These are phyloP conservation scores for Agonopterix alstromeriana DNA, from an alignment of 2,888 invertebrate genomes.

Conservation along the genomic window DNA sequence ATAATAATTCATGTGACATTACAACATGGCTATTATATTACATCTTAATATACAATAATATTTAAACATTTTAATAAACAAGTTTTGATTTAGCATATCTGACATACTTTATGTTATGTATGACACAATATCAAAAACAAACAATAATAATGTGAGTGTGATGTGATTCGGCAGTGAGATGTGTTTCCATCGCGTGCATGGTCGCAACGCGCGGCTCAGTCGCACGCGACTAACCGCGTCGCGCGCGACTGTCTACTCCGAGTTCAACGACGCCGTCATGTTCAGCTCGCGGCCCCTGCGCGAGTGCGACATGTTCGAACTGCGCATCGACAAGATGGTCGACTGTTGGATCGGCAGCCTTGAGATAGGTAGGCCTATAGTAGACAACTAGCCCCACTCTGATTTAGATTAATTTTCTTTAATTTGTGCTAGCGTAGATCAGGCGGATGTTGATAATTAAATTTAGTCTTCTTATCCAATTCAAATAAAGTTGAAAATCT, in stretches of 20 bases:
- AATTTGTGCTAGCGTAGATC: too few species aligned
- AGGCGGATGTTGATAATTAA: too few species aligned
- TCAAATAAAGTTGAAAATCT: too few species aligned
- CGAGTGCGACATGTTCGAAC: conserved; percentile 95
- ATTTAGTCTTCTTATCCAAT: too few species aligned
- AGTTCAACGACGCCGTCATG: conserved; percentile 96
- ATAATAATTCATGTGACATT: too few species aligned
- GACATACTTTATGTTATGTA: not conserved
- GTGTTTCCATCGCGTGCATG: conserved; percentile 92
- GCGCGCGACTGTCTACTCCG: conserved; percentile 90
- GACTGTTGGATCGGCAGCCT: conserved; percentile 96
- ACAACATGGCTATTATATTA: too few species aligned
- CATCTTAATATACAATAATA: too few species aligned
- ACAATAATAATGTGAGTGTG: not conserved
- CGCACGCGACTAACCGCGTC: conserved; percentile 91
- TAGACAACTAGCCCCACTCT: too few species aligned
- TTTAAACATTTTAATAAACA: too few species aligned
- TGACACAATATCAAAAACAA: not conserved
- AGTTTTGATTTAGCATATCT: not conserved
- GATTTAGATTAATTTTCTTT: too few species aligned
- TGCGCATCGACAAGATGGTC: conserved; percentile 92
- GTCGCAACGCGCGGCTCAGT: conserved; percentile 90
- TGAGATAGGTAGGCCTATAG: conserved; percentile 80
- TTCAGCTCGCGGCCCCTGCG: conserved; percentile 92
- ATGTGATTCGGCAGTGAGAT: conserved; percentile 78